phyloP scores from a whole-genome alignment of 2,113 vertebrate species.

The Myrmecophaga tridactyla region DNA sequence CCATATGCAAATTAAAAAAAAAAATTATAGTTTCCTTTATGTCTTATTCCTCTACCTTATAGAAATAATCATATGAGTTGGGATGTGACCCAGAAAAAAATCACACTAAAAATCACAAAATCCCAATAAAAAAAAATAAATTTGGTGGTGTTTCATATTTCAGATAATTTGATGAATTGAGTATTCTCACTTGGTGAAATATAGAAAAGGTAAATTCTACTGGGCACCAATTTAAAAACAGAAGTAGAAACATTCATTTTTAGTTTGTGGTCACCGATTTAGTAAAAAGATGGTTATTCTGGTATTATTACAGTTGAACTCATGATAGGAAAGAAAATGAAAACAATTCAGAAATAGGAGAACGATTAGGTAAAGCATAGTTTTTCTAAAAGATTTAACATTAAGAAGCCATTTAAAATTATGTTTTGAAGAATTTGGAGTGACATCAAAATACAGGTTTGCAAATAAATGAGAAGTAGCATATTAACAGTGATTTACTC shows the following conservation, averaged over 20 bases:
- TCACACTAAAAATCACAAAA: background rate
- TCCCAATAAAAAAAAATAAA: background rate
- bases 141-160: background rate
- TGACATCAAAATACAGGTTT: background rate
- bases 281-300: background rate
- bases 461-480: background rate
- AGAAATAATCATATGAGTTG: background rate
- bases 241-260: background rate
- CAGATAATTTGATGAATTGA: background rate
- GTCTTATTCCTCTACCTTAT: background rate
- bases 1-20: too few species aligned
- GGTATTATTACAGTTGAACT: background rate
- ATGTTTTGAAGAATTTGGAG: background rate
- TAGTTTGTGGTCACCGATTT: background rate
- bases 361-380: background rate
- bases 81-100: background rate
- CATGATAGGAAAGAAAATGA: background rate
- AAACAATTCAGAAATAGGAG: background rate
- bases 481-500: background rate
- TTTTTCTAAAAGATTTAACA: background rate
- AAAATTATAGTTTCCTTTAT: background rate
- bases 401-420: background rate
- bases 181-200: background rate
- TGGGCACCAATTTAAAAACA: background rate
- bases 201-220: background rate